Evolutionary conservation across 2,888 invertebrate genomes (phyloP).

Genomic region (Mesoligia furuncula): DNA sequence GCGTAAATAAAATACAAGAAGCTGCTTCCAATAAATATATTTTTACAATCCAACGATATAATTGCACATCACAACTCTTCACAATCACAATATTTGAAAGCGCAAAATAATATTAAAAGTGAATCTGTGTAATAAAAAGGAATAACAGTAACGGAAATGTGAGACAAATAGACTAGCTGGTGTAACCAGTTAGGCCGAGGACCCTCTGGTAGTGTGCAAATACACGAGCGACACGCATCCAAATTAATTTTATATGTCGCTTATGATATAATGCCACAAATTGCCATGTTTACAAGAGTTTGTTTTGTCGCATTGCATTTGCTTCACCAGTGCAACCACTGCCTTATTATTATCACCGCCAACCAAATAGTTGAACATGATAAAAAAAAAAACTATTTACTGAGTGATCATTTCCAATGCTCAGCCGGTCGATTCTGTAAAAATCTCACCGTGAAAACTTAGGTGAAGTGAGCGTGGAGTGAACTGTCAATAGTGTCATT

Average conservation of each 20-base stretch:
- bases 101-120: conserved; percentile 67
- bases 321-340: not conserved
- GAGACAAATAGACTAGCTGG: conserved; percentile 32
- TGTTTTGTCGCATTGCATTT: not conserved
- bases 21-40: conserved; percentile 86
- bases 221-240: too few species aligned
- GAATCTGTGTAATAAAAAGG: conserved; percentile 39
- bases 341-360: conserved; percentile 15
- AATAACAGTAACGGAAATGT: conserved; percentile 35
- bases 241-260: not conserved
- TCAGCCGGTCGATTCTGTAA: too few species aligned
- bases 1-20: conserved; percentile 83
- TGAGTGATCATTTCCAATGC: not conserved
- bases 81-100: conserved; percentile 68
- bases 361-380: conserved; percentile 13
- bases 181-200: not conserved
- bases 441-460: too few species aligned
- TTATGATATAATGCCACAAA: not conserved
- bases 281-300: not conserved
- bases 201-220: not conserved
- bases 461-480: too few species aligned
- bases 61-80: conserved; percentile 69
- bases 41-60: conserved; percentile 71
- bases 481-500: too few species aligned
- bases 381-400: not conserved